Evolutionary conservation across 2,888 invertebrate genomes (phyloP), one percentile per base, ranked within the genome.

Genomic region (Acheta domesticus): DNA sequence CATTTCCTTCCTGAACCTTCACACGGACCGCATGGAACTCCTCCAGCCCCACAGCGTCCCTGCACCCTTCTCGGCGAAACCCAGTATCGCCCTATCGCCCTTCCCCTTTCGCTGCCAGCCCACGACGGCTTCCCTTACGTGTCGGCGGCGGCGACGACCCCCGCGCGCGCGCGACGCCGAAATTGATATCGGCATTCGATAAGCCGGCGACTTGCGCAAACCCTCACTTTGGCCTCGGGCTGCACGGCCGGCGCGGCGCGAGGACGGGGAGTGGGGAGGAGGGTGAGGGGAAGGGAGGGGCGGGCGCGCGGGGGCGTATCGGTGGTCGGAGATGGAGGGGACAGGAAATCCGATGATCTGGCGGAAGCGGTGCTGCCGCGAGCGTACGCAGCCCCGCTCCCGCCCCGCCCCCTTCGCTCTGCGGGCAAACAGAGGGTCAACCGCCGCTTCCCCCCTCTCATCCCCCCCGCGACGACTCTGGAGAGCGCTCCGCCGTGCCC

Each of bases 171-270:
- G n/a, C 62, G 62, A 19, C n/a, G 62, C 62, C 62, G 62, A 62
- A 62, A 62, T 62, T 62, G 62, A 62, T 62, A 62, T 62, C 62
- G 62, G 62, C 62, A 62, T 62, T 62, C 62, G 62, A 62, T 62
- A 62, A 62, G 62, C 62, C 62, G n/a, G 16, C 62, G 62, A 62
- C 16, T 62, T 62, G 62, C 62, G n/a, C 62, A 62, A 16, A 62
- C 16, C 62, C 62, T 14, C 14, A 14, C 62, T 62, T 62, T 62
- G 62, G 16, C 62, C 8, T 14, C 4, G 62, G 62, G 62, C 62
- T 19, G 16, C 62, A 36, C 8, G 36, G 36, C 36, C 8, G 36
- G 36, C 8, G 36, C 36, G 36, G 36, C 62, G n/a, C 62, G 14
- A 12, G 62, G 16, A 16, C 16, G n/a, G n/a, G 62, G 62, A 62